Conservation (phyloP, 2,113 vertebrate species). For the Eubucco bourcierii region DNA sequence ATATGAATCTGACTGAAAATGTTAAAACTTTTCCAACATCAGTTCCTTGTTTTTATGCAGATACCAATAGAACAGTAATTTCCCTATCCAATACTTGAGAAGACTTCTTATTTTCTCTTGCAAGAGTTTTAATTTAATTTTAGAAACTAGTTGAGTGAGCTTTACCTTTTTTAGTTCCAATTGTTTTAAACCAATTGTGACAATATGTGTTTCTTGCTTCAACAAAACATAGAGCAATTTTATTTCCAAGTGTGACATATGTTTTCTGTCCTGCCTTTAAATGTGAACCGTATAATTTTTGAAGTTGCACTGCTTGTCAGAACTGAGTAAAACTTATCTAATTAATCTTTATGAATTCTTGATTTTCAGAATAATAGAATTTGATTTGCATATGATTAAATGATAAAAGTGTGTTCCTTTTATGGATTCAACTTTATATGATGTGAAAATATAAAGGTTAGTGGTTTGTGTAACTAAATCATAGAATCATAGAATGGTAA, state of each 20-base stretch:
- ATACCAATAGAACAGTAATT: background rate
- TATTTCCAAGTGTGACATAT: constrained; percentile 23
- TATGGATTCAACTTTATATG: background rate
- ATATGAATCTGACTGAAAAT: background rate
- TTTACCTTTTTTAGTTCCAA: constrained; percentile 25
- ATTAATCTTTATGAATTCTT: constrained; percentile 26
- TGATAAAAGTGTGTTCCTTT: constrained; percentile 10
- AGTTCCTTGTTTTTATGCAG: background rate
- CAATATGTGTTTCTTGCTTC: constrained; percentile 23
- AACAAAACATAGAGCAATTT: constrained; percentile 14
- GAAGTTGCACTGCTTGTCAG: background rate
- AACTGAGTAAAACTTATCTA: constrained; percentile 39
- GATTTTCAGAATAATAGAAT: constrained; percentile 48
- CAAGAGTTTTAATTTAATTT: background rate
- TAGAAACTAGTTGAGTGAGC: background rate
- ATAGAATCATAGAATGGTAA: too few relatives aligned
- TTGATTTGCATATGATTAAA: constrained; percentile 59
- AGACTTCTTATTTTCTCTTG: background rate
- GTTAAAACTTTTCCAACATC: background rate
- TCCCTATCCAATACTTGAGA: background rate
- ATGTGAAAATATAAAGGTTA: constrained; percentile 5
- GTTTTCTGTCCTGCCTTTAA: background rate
- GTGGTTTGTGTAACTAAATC: background rate
- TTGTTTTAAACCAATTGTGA: constrained; percentile 40
- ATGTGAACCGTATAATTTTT: background rate